Base-by-base conservation (phyloP, 64 coral and sea anemone genomes). In the Dendrophyllia cribrosa region DNA sequence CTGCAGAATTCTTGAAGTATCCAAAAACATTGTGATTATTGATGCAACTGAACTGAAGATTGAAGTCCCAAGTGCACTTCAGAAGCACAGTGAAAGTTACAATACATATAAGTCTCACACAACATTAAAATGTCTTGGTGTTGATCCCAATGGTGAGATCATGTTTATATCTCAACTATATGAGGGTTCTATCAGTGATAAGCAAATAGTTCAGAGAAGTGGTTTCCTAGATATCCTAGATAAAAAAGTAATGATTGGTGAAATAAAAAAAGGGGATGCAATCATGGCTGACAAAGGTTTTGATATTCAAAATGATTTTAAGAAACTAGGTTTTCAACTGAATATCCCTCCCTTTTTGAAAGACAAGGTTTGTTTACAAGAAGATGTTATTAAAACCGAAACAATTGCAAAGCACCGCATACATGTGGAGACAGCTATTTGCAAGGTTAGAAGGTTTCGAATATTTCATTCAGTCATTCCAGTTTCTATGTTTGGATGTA, bases 11-110 rank as follows among this genome's bases (percentile, higher is more conserved):
- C 25, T 15, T 23, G 43, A 79, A 91, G 24, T 91, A 91, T 88
- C 94, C 89, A 55, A 82, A 80, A 95, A 63, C 47, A 51, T 60
- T 58, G 64, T 95, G 7, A 91, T 91, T 51, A 90, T 91, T 23
- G 88, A 95, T 91, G 88, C 82, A 47, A 78, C 88, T 69, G 72
- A 90, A 87, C 71, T 95, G 9, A 90, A 95, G 77, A 72, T 95
- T 69, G 71, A 87, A 79, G 82, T 90, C 6, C 88, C 93, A 13
- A 95, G 72, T 78, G 70, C 93, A 44, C 71, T 95, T 14, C 88
- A 87, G 34, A 89, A 86, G 46, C 68, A 89, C 71, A 78, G 70
- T 75, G 87, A 90, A 75, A 85, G 68, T 64, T 94, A 89, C 59
- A 89, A 76, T 70, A 75, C 76, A 7, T 94, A 89, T 25, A 64